These are phyloP conservation scores for Scaptomyza polygonia DNA, from an alignment of 2,888 invertebrate genomes.

Conservation along the genomic window DNA sequence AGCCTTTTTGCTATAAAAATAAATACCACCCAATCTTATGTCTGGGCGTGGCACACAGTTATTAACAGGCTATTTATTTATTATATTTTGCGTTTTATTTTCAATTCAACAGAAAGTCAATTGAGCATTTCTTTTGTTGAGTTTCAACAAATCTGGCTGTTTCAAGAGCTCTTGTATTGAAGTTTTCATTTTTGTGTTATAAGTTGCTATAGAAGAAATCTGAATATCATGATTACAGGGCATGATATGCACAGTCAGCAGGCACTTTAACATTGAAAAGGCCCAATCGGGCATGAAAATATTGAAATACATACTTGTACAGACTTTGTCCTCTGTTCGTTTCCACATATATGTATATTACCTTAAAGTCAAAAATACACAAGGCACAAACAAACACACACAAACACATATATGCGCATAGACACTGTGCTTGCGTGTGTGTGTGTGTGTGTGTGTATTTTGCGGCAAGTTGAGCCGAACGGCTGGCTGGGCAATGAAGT, in stretches of 20 bases:
- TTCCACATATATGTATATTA: slow-evolving; percentile 41
- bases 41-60: too few species aligned
- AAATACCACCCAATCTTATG: too few species aligned
- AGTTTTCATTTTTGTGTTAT: neutral
- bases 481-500: slow-evolving; percentile 61
- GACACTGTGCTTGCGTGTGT: slow-evolving; percentile 10
- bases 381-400: slow-evolving; percentile 16
- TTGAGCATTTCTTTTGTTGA: neutral
- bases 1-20: too few species aligned
- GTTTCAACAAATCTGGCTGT: neutral
- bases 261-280: slow-evolving; percentile 15
- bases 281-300: slow-evolving; percentile 51
- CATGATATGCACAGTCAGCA: slow-evolving; percentile 7
- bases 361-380: slow-evolving; percentile 55
- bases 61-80: neutral
- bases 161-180: too few species aligned
- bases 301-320: slow-evolving; percentile 50
- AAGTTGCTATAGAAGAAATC: neutral
- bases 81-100: neutral
- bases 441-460: slow-evolving; percentile 24
- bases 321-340: slow-evolving; percentile 25
- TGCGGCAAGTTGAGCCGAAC: slow-evolving; percentile 55
- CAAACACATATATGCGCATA: neutral
- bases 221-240: slow-evolving; percentile 7
- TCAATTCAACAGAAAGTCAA: neutral